A percentile compares a stretch with the other conserved stretches of the same genome.
These are phyloP conservation scores for Chromoteleia sp. DNA, from an alignment of 2,888 invertebrate genomes.

Conservation along the genomic window DNA sequence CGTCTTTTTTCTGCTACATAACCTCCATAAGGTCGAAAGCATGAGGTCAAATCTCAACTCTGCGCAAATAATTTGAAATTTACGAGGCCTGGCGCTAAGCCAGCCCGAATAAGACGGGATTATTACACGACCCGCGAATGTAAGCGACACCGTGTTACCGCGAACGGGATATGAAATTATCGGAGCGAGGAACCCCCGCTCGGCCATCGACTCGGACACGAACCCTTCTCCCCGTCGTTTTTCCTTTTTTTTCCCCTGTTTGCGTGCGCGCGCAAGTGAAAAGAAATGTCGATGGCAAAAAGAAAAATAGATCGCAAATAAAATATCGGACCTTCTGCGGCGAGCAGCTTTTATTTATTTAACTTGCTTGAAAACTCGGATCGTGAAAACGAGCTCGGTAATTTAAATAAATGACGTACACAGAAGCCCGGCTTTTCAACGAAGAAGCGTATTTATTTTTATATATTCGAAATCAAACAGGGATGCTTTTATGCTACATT, in stretches of 20 bases:
- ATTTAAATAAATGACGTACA: slow-evolving; percentile 61
- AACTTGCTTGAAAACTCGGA: slow-evolving; percentile 43
- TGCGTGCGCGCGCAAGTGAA: slow-evolving; percentile 43
- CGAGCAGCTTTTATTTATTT: slow-evolving; percentile 64
- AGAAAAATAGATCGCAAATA: slow-evolving; percentile 56
- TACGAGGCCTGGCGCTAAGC: slow-evolving; percentile 77
- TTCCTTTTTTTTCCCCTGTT: too few species aligned
- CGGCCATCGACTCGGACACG: slow-evolving; percentile 63
- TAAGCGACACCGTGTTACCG: slow-evolving; percentile 71
- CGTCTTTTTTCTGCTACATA: slow-evolving; percentile 59
- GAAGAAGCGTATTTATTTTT: slow-evolving; percentile 30
- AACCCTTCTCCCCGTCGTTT: slow-evolving; percentile 12
- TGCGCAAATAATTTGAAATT: slow-evolving; percentile 78
- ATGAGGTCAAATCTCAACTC: slow-evolving; percentile 73
- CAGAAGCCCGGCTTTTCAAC: background rate
- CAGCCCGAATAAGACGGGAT: slow-evolving; percentile 75
- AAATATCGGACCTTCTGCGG: slow-evolving; percentile 61
- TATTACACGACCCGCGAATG: slow-evolving; percentile 71
- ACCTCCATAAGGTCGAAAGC: slow-evolving; percentile 37
- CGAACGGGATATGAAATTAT: slow-evolving; percentile 71
- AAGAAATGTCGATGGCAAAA: slow-evolving; percentile 63
- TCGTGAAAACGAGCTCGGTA: slow-evolving; percentile 43
- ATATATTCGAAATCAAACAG: slow-evolving; percentile 37
- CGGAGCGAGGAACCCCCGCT: slow-evolving; percentile 65
- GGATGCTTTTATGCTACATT: background rate